These are phyloP conservation scores for Drosophila nannoptera DNA, from an alignment of 1,140 invertebrate species.

Conservation along the genomic window DNA sequence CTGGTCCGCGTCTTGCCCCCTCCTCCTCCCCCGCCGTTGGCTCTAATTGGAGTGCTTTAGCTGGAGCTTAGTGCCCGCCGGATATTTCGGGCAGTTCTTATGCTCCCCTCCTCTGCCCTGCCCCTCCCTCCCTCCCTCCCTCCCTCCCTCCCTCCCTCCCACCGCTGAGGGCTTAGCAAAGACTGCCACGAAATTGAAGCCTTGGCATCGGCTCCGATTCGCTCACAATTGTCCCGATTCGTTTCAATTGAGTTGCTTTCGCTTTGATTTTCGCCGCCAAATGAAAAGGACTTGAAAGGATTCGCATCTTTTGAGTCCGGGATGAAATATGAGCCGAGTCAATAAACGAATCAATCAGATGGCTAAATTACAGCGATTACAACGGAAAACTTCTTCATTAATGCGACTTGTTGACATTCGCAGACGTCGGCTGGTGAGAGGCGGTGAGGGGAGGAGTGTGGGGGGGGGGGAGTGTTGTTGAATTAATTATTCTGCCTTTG, in stretches of 20 bases:
- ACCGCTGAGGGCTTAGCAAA: not conserved
- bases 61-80: slow-evolving; percentile 38
- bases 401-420: not conserved
- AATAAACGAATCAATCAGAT: slow-evolving; percentile 6
- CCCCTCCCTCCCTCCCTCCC: not conserved
- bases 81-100: slow-evolving; percentile 30
- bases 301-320: too few relatives aligned
- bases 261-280: slow-evolving; percentile 5
- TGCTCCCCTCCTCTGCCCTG: not conserved
- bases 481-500: slow-evolving; percentile 21
- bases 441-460: too few relatives aligned
- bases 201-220: slow-evolving; percentile 8
- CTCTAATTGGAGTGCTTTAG: slow-evolving; percentile 45
- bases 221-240: slow-evolving; percentile 11
- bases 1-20: not conserved
- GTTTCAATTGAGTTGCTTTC: not conserved
- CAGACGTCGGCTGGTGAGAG: too few relatives aligned
- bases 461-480: not conserved
- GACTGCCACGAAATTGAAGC: not conserved
- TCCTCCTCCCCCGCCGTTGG: not conserved
- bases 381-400: not conserved
- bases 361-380: not conserved
- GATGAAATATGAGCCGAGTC: not conserved
- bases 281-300: too few relatives aligned
- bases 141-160: slow-evolving; percentile 14